These are phyloP conservation scores for Mirza zaza DNA, from an alignment of 2,113 vertebrate genomes.

Conservation along the genomic window DNA sequence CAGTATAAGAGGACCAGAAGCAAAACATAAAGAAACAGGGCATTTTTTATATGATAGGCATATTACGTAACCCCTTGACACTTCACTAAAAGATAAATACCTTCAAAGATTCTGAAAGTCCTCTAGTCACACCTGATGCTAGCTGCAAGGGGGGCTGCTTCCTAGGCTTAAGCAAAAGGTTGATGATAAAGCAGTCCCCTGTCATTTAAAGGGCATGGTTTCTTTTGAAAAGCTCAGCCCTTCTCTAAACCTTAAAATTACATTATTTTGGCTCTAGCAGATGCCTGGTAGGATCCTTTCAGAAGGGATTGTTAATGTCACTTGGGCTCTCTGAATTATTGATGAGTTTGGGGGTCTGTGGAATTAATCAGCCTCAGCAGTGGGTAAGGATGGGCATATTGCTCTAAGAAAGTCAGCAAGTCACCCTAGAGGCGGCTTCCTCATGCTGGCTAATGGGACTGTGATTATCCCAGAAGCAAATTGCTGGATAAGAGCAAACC, in stretches of 20 bases:
- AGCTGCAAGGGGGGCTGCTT: background rate
- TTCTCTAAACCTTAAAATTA: conserved; percentile 76
- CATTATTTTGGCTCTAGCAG: conserved; percentile 77
- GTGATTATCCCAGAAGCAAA: background rate
- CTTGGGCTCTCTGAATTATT: conserved; percentile 82
- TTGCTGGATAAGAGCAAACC: background rate
- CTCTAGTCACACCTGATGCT: background rate
- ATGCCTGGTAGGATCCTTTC: conserved; percentile 76
- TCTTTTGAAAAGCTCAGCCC: conserved; percentile 76
- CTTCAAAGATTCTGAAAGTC: background rate
- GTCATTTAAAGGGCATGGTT: conserved; percentile 66
- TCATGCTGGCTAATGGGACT: background rate
- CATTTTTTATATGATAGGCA: background rate
- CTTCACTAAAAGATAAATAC: background rate
- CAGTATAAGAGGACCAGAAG: background rate
- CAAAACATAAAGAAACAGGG: background rate
- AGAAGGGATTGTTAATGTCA: conserved; percentile 75
- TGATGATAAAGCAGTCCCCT: conserved; percentile 64
- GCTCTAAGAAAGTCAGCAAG: conserved; percentile 53
- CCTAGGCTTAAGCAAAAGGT: conserved; percentile 51
- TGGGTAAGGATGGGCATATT: background rate
- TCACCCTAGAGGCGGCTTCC: background rate
- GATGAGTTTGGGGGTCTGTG: conserved; percentile 75
- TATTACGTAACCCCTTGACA: background rate
- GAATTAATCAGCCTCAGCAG: conserved; percentile 46